phyloP scores from a whole-genome alignment of 2,113 vertebrate species.

The Anarhynchus alexandrinus region DNA sequence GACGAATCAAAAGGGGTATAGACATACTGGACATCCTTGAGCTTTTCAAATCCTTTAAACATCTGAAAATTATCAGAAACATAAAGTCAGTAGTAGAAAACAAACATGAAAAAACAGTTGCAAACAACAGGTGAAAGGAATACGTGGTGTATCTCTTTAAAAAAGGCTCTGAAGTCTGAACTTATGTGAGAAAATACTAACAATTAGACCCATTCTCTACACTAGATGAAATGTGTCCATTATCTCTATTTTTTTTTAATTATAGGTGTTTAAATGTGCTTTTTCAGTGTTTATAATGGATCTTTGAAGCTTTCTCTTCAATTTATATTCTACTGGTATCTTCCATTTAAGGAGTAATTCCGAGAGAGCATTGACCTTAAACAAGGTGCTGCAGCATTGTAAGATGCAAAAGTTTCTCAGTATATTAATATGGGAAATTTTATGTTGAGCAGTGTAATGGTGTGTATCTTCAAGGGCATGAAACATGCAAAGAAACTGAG shows the following conservation, averaged over 20 bases:
- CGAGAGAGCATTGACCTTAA: neutral
- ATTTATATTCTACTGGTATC: neutral
- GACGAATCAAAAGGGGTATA: conserved; percentile 89
- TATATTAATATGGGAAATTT: neutral
- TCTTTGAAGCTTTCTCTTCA: neutral
- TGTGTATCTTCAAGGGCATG: neutral
- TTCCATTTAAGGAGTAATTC: neutral
- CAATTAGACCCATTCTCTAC: neutral
- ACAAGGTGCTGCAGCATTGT: neutral
- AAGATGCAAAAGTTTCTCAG: neutral
- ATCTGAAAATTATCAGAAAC: conserved; percentile 77
- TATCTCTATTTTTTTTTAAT: neutral
- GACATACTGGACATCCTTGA: conserved; percentile 87
- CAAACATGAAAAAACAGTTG: neutral
- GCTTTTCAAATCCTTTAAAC: conserved; percentile 92
- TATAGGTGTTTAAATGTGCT: neutral
- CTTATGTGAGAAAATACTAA: neutral
- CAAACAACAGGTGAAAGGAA: neutral
- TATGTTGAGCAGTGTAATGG: neutral
- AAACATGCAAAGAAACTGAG: neutral
- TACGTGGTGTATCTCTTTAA: neutral
- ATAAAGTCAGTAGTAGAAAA: neutral
- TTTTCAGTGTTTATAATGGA: neutral
- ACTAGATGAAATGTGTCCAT: neutral
- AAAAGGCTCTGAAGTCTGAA: neutral